Evolutionary conservation across 2,888 invertebrate species (phyloP).

Genomic region (Villa cingulata): DNA sequence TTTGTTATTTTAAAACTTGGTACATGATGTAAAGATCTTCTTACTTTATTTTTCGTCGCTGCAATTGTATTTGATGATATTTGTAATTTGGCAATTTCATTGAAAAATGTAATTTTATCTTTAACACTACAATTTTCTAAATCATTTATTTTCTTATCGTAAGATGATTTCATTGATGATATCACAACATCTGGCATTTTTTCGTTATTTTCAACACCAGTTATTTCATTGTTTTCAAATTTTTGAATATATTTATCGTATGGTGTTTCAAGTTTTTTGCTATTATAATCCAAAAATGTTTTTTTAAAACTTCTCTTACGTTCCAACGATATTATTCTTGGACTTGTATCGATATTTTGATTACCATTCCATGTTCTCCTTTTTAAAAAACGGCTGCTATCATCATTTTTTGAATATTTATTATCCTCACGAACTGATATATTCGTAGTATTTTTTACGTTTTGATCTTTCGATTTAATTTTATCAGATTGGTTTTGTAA

Average conservation of each 20-base stretch:
- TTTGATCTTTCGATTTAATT: too few relatives aligned
- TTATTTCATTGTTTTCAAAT: too few relatives aligned
- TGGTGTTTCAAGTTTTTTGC: too few relatives aligned
- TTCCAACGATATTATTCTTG: neutral
- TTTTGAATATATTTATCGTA: neutral
- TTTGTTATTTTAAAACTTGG: neutral
- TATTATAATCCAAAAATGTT: too few relatives aligned
- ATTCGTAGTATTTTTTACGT: too few relatives aligned
- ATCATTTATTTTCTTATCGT: neutral
- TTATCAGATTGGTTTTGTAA: too few relatives aligned
- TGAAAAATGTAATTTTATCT: neutral
- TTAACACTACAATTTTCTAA: neutral
- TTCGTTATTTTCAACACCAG: neutral
- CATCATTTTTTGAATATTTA: too few relatives aligned
- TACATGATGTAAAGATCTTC: neutral
- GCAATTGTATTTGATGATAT: neutral
- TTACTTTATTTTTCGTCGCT: neutral
- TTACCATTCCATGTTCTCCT: neutral
- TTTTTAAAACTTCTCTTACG: neutral
- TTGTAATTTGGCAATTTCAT: neutral
- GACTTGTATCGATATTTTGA: neutral
- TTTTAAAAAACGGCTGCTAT: too few relatives aligned
- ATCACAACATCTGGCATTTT: neutral
- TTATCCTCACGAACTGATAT: too few relatives aligned
- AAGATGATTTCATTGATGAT: neutral